Conservation (phyloP, 2,888 invertebrate species). For the Pherbina coryleti region DNA sequence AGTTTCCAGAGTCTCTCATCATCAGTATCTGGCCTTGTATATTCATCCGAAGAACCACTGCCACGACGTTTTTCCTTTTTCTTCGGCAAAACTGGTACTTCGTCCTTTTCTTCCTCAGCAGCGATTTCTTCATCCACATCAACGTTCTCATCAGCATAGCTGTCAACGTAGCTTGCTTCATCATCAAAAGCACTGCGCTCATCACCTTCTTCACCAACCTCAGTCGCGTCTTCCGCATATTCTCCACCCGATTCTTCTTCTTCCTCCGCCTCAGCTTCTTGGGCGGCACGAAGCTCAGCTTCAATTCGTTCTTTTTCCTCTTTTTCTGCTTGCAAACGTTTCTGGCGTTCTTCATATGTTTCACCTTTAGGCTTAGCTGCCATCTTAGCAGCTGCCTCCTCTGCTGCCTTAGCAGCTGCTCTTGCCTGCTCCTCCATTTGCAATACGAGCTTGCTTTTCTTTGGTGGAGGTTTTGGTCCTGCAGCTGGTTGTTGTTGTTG, state of each 20-base stretch:
- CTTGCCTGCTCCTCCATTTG: slow-evolving; percentile 68
- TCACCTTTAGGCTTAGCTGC: slow-evolving; percentile 63
- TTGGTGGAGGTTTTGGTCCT: slow-evolving; percentile 65
- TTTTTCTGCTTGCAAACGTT: slow-evolving; percentile 63
- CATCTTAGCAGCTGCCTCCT: slow-evolving; percentile 61
- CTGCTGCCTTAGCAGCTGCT: slow-evolving; percentile 65
- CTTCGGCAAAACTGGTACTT: slow-evolving; percentile 51
- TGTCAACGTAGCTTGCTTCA: slow-evolving; percentile 54
- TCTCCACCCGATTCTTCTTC: slow-evolving; percentile 44
- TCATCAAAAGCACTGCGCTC: slow-evolving; percentile 55
- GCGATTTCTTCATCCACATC: slow-evolving; percentile 48
- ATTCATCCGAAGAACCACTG: slow-evolving; percentile 66
- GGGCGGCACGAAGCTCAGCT: slow-evolving; percentile 60
- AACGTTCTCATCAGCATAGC: slow-evolving; percentile 49
- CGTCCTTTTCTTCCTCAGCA: slow-evolving; percentile 55
- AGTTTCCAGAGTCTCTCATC: slow-evolving; percentile 67
- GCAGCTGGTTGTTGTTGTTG: slow-evolving; percentile 50
- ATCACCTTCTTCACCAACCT: slow-evolving; percentile 53
- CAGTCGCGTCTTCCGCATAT: slow-evolving; percentile 53
- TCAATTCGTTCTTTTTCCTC: slow-evolving; percentile 63
- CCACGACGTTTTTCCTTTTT: slow-evolving; percentile 58
- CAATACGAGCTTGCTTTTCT: slow-evolving; percentile 66
- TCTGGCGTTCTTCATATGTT: slow-evolving; percentile 65
- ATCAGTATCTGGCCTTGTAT: slow-evolving; percentile 62
- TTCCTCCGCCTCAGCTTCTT: slow-evolving; percentile 54